Evolutionary conservation across 2,888 invertebrate species (phyloP), one percentile per base, ranked within the genome.

Genomic region (Drosophila yooni): DNA sequence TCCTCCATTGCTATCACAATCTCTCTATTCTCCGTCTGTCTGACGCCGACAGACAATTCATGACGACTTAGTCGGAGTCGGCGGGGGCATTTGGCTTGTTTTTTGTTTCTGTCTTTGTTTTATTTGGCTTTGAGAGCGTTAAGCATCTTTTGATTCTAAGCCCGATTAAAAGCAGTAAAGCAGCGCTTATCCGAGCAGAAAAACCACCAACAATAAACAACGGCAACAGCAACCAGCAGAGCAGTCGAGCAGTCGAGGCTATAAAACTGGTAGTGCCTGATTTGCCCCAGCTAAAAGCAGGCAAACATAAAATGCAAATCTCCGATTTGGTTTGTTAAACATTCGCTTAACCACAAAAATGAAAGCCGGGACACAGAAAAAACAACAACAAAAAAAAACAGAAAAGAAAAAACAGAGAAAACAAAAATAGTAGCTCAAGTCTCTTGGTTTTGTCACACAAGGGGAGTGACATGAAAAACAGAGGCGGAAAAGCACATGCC

Each of bases 261-360:
- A 66, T 80, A 76, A 80, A 78, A 76, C 50, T 69, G 72, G 65
- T 60, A 78, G 66, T 58, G 59, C 38, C 76, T 65, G 68, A 76
- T 76, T 76, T 65, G 25, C 51, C 40, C 38, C 63, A 64, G 70
- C 69, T 64, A 67, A 69, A 73, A 72, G 63, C 58, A 70, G 25
- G 25, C 46, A 79, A 82, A 71, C 86, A 76, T 86, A 81, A 91
- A 89, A 91, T 89, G 91, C 83, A 91, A 91, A 91, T 90, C 88
- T 81, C 79, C 76, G 88, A 87, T 86, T 90, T 91, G 89, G 82
- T 84, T 90, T 91, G 91, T 90, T 89, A 86, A 90, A 91, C 88
- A 91, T 90, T 90, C 87, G 92, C 91, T 88, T 91, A 89, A 84
- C 86, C 92, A 83, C 90, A 90, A 79, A 81, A 82, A 71, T 67